Conservation (phyloP, 2,888 invertebrate species). For the Tethea ocularis region DNA sequence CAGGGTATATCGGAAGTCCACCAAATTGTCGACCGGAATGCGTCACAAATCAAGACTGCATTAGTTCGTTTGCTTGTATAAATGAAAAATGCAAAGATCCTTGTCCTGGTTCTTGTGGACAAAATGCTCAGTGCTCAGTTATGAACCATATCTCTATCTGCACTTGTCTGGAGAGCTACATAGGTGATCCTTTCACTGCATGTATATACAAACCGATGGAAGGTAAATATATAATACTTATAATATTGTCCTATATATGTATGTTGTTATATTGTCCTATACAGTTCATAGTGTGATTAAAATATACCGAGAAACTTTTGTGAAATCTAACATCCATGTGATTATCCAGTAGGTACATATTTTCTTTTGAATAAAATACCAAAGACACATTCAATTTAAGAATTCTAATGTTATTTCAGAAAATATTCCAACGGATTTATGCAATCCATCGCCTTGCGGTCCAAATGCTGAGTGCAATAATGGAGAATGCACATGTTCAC, state of each 20-base stretch:
- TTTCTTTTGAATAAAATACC: neutral
- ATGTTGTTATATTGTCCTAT: no score
- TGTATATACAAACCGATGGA: conserved; percentile 62
- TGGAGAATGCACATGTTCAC: conserved; percentile 88
- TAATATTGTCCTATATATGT: no score
- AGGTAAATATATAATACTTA: conserved; percentile 46
- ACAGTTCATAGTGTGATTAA: no score
- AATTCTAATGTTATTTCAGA: conserved; percentile 35
- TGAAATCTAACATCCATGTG: no score
- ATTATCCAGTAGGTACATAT: no score
- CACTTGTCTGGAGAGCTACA: conserved; percentile 82
- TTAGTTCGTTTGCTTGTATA: conserved; percentile 86
- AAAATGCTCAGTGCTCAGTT: conserved; percentile 82
- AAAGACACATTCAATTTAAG: neutral
- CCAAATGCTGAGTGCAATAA: conserved; percentile 88
- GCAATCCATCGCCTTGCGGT: conserved; percentile 88
- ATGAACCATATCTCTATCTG: conserved; percentile 86
- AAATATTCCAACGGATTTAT: conserved; percentile 78
- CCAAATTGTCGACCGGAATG: conserved; percentile 88
- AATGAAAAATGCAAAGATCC: conserved; percentile 87
- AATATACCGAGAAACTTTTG: no score
- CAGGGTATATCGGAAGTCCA: conserved; percentile 85
- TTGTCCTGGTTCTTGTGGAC: conserved; percentile 87
- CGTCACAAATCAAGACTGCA: conserved; percentile 86
- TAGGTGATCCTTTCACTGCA: conserved; percentile 85